A percentile compares a stretch with the other conserved stretches of the same genome.
Conservation (phyloP, 2,113 vertebrate genomes). For the Erinaceus europaeus region DNA sequence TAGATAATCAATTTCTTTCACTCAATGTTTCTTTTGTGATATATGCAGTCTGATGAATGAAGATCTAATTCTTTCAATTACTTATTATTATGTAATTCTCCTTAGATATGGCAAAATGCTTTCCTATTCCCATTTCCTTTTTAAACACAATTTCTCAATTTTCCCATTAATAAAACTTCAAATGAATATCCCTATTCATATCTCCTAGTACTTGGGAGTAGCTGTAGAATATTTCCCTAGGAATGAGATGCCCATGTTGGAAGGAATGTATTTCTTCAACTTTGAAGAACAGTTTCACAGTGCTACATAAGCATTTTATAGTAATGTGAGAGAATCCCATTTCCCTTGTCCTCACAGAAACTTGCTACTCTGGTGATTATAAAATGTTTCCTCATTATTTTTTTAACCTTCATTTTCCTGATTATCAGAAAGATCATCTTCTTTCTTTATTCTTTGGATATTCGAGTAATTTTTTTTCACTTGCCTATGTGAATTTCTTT, state of each 20-base stretch:
- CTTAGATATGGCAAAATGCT: no score
- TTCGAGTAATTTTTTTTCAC: neutral
- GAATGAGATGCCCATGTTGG: neutral
- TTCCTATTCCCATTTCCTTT: no score
- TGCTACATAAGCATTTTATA: neutral
- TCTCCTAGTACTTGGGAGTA: neutral
- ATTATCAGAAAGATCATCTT: no score
- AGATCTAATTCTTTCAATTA: neutral
- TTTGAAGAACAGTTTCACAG: neutral
- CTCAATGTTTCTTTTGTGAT: neutral
- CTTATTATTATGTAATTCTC: no score
- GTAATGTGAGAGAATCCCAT: no score
- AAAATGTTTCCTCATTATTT: neutral
- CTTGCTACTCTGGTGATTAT: neutral
- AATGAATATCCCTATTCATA: neutral
- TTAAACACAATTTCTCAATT: no score
- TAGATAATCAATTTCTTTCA: no score
- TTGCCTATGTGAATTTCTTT: neutral
- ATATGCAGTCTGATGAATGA: neutral
- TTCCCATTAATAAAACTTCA: neutral
- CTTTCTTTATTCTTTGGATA: neutral
- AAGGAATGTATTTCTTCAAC: neutral
- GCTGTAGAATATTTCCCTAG: neutral
- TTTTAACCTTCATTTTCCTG: no score
- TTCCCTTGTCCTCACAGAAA: no score